Conservation (phyloP, 2,113 vertebrate species). For the Spea multiplicata region DNA sequence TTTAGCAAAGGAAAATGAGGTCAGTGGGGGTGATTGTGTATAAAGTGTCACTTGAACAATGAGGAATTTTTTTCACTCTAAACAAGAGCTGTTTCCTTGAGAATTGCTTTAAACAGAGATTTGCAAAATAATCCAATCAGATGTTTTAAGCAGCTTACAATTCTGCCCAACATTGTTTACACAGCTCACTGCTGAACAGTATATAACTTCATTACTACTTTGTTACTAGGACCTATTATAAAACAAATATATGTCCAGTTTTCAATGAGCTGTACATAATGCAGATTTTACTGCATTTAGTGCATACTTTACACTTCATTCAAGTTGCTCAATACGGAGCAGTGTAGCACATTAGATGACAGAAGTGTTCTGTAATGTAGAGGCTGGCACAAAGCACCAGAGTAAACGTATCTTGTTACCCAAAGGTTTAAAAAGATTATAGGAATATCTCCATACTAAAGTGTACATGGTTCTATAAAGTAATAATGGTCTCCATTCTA, state of each 20-base stretch:
- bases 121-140: not conserved
- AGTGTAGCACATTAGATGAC: no score
- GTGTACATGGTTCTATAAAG: no score
- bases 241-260: not conserved
- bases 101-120: not conserved
- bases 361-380: no score
- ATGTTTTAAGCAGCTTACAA: constrained; percentile 4
- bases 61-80: not conserved
- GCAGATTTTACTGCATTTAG: no score
- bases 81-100: not conserved
- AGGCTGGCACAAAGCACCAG: no score
- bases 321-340: no score
- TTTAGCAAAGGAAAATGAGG: not conserved
- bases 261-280: no score
- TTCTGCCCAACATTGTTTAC: not conserved
- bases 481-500: no score
- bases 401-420: no score
- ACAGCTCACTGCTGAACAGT: not conserved
- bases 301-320: no score
- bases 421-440: no score
- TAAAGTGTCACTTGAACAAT: not conserved
- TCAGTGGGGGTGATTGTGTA: not conserved
- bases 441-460: no score
- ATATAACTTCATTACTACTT: not conserved
- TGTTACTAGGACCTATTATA: not conserved